A percentile compares a stretch with the other conserved stretches of the same genome.
These are phyloP conservation scores for Ailurus styani DNA, from an alignment of 2,113 vertebrate genomes.

Conservation along the genomic window DNA sequence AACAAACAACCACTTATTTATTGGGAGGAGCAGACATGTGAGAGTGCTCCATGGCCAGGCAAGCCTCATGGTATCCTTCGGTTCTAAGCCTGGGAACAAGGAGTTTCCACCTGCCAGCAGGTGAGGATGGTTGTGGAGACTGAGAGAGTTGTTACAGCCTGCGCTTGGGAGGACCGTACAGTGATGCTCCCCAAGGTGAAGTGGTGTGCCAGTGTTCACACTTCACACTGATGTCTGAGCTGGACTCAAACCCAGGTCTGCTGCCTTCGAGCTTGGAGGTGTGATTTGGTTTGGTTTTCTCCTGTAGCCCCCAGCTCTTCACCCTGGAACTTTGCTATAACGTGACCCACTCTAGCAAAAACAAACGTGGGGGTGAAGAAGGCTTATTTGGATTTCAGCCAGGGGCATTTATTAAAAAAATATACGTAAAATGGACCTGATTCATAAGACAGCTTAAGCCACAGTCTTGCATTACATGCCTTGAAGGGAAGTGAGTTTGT, in stretches of 20 bases:
- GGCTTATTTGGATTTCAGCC: neutral
- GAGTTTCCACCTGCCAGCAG: neutral
- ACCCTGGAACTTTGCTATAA: neutral
- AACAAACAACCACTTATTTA: neutral
- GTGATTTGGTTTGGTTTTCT: neutral
- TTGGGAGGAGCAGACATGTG: neutral
- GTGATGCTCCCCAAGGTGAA: neutral
- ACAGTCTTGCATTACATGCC: neutral
- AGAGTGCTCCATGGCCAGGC: neutral
- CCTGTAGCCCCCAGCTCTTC: neutral
- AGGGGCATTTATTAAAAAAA: conserved; percentile 16
- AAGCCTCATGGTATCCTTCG: neutral
- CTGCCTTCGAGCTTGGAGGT: neutral
- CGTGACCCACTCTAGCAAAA: neutral
- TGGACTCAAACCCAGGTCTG: neutral
- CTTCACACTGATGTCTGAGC: neutral
- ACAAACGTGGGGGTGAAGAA: neutral
- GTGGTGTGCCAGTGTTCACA: neutral
- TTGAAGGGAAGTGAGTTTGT: neutral
- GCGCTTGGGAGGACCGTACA: neutral
- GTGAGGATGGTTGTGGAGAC: neutral
- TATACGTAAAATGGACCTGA: neutral
- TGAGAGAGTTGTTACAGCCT: neutral
- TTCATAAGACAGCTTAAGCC: neutral
- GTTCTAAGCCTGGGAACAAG: neutral